Evolutionary conservation across 1,140 invertebrate species (phyloP).

Genomic region (Varroa destructor): DNA sequence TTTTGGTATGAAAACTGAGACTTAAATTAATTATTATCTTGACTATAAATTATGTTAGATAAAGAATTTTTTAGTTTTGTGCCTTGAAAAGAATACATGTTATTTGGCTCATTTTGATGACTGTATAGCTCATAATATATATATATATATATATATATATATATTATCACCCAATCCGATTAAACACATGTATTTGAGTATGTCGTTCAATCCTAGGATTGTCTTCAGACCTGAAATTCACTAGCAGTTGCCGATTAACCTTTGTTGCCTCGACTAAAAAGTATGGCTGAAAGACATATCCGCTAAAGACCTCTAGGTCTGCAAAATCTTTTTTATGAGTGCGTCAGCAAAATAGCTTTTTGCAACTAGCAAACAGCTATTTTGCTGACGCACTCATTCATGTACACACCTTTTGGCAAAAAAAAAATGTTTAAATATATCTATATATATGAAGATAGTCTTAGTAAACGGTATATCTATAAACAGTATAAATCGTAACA

Average conservation of each 20-base stretch:
- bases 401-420: background rate
- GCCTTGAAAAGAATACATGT: no score
- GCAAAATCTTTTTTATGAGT: background rate
- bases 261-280: conserved; percentile 1
- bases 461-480: background rate
- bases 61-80: no score
- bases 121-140: no score
- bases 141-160: no score
- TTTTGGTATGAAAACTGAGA: no score
- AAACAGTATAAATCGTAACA: no score
- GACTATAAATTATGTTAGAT: no score
- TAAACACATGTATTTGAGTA: no score
- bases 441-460: background rate
- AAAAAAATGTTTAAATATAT: background rate
- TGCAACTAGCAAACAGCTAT: conserved; percentile 24
- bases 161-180: no score
- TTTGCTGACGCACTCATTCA: background rate
- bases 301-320: background rate
- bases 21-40: no score
- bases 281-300: background rate
- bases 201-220: background rate
- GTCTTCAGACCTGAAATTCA: background rate
- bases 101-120: no score
- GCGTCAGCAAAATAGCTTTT: background rate
- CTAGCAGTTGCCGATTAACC: conserved; percentile 1